phyloP scores from a whole-genome alignment of 2,113 vertebrate genomes.

The Potamarius usumacintae region DNA sequence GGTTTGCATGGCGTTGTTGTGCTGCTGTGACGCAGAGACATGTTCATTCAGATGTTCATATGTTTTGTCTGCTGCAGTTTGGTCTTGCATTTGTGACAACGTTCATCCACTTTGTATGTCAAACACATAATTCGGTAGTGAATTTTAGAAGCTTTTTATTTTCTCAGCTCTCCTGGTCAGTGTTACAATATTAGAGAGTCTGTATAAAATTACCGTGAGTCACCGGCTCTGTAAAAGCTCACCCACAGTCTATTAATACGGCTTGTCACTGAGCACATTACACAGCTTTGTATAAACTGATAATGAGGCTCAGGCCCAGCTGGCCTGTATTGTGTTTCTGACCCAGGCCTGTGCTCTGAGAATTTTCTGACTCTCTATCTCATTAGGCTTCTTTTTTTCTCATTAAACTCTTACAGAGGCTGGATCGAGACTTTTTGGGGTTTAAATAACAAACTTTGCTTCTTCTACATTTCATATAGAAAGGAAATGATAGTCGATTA shows the following conservation, averaged over 20 bases:
- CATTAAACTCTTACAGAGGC: too few relatives aligned
- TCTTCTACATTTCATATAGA: too few relatives aligned
- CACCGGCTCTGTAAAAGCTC: slow-evolving; percentile 37
- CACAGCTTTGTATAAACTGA: slow-evolving; percentile 35
- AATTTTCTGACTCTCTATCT: not conserved
- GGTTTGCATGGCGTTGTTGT: not conserved
- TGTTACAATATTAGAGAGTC: not conserved
- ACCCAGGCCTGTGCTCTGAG: not conserved
- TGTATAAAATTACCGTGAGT: not conserved
- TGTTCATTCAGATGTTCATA: not conserved
- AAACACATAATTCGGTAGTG: not conserved
- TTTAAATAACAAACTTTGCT: too few relatives aligned
- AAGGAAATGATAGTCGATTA: too few relatives aligned
- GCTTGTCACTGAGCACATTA: slow-evolving; percentile 37
- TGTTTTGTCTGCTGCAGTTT: not conserved
- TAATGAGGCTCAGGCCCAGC: slow-evolving; percentile 30
- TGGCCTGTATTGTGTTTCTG: slow-evolving; percentile 26
- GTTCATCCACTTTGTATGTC: not conserved
- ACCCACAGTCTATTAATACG: slow-evolving; percentile 35
- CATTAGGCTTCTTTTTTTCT: not conserved
- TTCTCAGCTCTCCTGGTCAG: slow-evolving; percentile 21
- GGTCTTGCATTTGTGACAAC: not conserved
- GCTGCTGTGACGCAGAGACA: not conserved
- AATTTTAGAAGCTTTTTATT: slow-evolving; percentile 25
- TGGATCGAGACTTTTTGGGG: too few relatives aligned